Evolutionary conservation across 2,888 invertebrate species (phyloP), one percentile per base, ranked within the genome.

Genomic region (Busseola fusca): DNA sequence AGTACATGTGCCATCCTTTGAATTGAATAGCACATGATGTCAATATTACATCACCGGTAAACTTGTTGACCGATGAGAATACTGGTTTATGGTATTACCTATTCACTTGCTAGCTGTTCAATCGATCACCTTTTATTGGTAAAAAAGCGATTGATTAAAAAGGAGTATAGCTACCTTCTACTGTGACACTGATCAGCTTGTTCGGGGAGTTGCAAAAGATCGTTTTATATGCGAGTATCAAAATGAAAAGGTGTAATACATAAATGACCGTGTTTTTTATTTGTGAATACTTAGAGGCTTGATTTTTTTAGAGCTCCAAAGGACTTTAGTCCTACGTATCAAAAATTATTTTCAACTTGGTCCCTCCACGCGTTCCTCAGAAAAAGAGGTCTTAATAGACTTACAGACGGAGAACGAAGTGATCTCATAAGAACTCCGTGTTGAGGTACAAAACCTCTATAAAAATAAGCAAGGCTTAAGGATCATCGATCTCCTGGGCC

Each of bases 41-140:
- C 91, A 91, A 90, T 84, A 88, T 93, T 91, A 90, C 92, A 90
- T 93, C 93, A 93, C 73, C 89, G 69, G 34, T 78, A 85, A 83
- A 89, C 89, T 88, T 88, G 87, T 72, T 78, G 83, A 74, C 82
- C 77, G 67, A 74, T 27, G 76, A 62, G 60, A 57, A 86, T 84
- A 87, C 84, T 74, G 70, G 85, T 87, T 87, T 83, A 82, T 79
- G 83, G 76, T 76, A 77, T 78, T 76, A 50, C 10, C 48, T 50
- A 80, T 75, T 72, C n/a, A 56, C 57, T 37, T 57, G 40, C 25
- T 64, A 48, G 40, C 27, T 54, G 1, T 45, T 37, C 48, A 37
- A 30, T 67, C 34, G 16, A 14, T 21, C 40, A 27, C n/a, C n/a
- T 30, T 56, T 62, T n/a, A 14, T 30, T 25, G 14, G 40, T 63